These are phyloP conservation scores for Harpalus rufipes DNA, from an alignment of 2,888 invertebrate species.

Conservation along the genomic window DNA sequence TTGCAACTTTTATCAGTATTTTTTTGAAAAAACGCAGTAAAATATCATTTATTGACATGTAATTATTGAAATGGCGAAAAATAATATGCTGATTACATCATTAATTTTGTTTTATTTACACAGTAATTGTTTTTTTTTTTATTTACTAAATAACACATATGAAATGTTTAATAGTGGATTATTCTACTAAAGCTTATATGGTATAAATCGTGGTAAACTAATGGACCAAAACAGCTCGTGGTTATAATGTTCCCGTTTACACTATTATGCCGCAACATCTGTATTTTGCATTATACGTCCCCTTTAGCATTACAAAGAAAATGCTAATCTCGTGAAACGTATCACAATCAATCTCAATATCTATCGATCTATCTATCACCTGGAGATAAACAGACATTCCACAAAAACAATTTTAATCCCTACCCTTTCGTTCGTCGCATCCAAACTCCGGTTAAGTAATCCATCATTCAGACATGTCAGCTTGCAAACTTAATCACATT, in stretches of 20 bases:
- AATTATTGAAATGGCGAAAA: no score
- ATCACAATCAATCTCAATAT: slow-evolving; percentile 8
- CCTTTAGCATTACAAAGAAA: slow-evolving; percentile 2
- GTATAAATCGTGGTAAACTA: slow-evolving; percentile 2
- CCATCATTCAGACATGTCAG: slow-evolving; percentile 2
- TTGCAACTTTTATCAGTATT: no score
- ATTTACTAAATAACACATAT: no score
- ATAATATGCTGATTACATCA: no score
- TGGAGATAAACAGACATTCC: slow-evolving; percentile 23
- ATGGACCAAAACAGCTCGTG: slow-evolving; percentile 1
- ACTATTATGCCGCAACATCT: neutral
- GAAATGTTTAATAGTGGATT: no score
- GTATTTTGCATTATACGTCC: neutral
- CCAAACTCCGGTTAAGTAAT: neutral
- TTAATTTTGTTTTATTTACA: no score
- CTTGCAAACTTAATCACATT: slow-evolving; percentile 13
- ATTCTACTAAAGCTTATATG: neutral
- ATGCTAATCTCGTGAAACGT: slow-evolving; percentile 3
- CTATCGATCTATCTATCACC: slow-evolving; percentile 24
- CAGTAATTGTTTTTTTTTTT: no score
- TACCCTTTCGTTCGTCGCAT: slow-evolving; percentile 15
- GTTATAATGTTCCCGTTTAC: neutral
- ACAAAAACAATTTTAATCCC: slow-evolving; percentile 40
- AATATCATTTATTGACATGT: no score
- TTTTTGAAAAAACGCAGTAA: no score